These are phyloP conservation scores for Radopholus similis DNA, from an alignment of 1,140 invertebrate species.

Conservation along the genomic window DNA sequence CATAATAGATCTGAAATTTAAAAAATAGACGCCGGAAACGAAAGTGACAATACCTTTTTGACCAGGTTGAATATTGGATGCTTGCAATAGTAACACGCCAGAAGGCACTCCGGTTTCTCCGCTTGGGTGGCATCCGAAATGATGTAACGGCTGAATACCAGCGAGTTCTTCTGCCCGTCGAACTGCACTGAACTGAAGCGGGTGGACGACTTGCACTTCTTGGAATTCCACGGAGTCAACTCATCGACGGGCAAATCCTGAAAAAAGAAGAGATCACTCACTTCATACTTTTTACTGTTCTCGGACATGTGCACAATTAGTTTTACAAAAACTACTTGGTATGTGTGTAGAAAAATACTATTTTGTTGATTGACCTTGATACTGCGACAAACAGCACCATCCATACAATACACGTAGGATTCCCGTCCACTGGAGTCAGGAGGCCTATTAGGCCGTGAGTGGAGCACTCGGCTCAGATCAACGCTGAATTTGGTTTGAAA, in stretches of 20 bases:
- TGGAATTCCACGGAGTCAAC: slow-evolving; percentile 31
- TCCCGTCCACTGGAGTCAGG: slow-evolving; percentile 23
- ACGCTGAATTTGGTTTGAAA: slow-evolving; percentile 17
- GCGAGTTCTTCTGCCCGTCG: slow-evolving; percentile 3
- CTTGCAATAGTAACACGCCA: slow-evolving; percentile 30
- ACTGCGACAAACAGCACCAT: slow-evolving; percentile 14
- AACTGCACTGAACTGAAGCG: slow-evolving; percentile 21
- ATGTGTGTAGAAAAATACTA: too few relatives aligned
- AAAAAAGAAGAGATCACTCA: too few relatives aligned
- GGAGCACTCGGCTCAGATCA: slow-evolving; percentile 19
- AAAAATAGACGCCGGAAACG: background rate
- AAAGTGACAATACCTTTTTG: slow-evolving; percentile 20
- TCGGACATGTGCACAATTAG: too few relatives aligned
- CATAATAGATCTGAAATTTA: slow-evolving; percentile 27
- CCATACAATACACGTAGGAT: slow-evolving; percentile 25
- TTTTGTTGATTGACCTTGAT: too few relatives aligned
- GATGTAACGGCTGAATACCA: slow-evolving; percentile 29
- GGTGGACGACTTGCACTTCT: slow-evolving; percentile 31
- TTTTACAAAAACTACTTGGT: too few relatives aligned
- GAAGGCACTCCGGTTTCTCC: slow-evolving; percentile 13
- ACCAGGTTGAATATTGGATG: slow-evolving; percentile 24
- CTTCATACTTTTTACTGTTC: too few relatives aligned
- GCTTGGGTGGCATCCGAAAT: slow-evolving; percentile 22
- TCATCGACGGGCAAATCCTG: slow-evolving; percentile 31
- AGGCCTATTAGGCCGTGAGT: slow-evolving; percentile 19